phyloP scores from a whole-genome alignment of 2,888 invertebrate genomes.

The Lymantria dispar region DNA sequence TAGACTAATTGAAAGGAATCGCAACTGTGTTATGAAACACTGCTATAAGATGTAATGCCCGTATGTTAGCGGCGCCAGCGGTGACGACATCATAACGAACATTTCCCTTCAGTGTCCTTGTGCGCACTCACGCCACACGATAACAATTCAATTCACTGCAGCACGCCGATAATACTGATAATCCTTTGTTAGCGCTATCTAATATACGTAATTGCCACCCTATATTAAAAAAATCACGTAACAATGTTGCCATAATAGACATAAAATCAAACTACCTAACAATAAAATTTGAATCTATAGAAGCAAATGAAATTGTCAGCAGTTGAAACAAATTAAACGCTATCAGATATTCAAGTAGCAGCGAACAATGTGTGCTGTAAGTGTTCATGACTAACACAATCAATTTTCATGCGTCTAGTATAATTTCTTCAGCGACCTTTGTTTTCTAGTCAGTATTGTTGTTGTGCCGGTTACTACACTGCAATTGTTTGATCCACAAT shows the following conservation, averaged over 20 bases:
- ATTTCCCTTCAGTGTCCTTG: constrained; percentile 80
- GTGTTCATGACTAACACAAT: constrained; percentile 57
- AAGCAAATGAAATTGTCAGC: constrained; percentile 34
- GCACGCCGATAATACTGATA: constrained; percentile 43
- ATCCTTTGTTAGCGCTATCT: constrained; percentile 29
- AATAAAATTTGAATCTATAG: neutral
- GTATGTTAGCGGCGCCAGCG: constrained; percentile 49
- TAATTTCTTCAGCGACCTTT: constrained; percentile 68
- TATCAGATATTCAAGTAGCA: constrained; percentile 19
- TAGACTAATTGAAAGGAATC: constrained; percentile 49
- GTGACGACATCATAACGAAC: constrained; percentile 64
- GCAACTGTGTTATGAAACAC: constrained; percentile 58
- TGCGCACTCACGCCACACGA: constrained; percentile 52
- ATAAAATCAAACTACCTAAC: neutral
- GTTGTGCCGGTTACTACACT: constrained; percentile 38
- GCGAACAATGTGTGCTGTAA: constrained; percentile 30
- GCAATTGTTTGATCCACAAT: constrained; percentile 43
- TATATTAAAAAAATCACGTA: constrained; percentile 14
- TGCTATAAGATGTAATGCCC: constrained; percentile 62
- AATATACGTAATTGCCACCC: neutral
- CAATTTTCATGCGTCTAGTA: constrained; percentile 60
- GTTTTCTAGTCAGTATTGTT: constrained; percentile 56
- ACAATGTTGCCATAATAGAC: neutral
- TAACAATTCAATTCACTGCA: constrained; percentile 51
- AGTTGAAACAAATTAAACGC: constrained; percentile 31